A percentile compares a stretch with the other conserved stretches of the same genome.
Conservation (phyloP, 2,888 invertebrate genomes). For the Drosophila mettleri region DNA sequence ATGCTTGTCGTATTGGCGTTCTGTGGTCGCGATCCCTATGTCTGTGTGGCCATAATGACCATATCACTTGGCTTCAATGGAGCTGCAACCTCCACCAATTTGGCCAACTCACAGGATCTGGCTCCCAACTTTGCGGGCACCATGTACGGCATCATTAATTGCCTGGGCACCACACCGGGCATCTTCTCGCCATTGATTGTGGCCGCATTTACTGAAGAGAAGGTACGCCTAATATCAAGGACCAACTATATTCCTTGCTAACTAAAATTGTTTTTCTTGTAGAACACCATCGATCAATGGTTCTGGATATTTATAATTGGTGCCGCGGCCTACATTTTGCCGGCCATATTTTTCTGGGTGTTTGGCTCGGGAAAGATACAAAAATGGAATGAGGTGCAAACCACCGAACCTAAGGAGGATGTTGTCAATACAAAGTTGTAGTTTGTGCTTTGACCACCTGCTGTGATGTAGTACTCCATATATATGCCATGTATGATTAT, state of each 20-base stretch:
- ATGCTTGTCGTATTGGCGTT: slow-evolving; percentile 87
- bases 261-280: slow-evolving; percentile 38
- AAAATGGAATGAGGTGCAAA: slow-evolving; percentile 87
- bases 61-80: slow-evolving; percentile 89
- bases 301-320: slow-evolving; percentile 90
- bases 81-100: slow-evolving; percentile 87
- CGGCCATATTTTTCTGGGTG: slow-evolving; percentile 89
- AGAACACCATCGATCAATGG: slow-evolving; percentile 93
- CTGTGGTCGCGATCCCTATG: slow-evolving; percentile 88
- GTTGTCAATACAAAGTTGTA: slow-evolving; percentile 82
- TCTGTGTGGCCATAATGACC: slow-evolving; percentile 88
- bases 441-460: slow-evolving; percentile 46
- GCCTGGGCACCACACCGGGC: slow-evolving; percentile 89
- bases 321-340: slow-evolving; percentile 88
- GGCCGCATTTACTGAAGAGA: slow-evolving; percentile 85
- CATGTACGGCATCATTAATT: slow-evolving; percentile 90
- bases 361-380: slow-evolving; percentile 91
- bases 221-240: slow-evolving; percentile 48
- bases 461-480: slow-evolving; percentile 71
- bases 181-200: slow-evolving; percentile 90
- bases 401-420: slow-evolving; percentile 81
- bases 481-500: slow-evolving; percentile 59
- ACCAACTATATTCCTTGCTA: background rate
- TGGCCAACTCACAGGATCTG: slow-evolving; percentile 89
- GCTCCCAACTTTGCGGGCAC: slow-evolving; percentile 91